A percentile compares a stretch with the other conserved stretches of the same genome.
phyloP scores from a whole-genome alignment of 2,113 vertebrate species.

The Pungitius pungitius region DNA sequence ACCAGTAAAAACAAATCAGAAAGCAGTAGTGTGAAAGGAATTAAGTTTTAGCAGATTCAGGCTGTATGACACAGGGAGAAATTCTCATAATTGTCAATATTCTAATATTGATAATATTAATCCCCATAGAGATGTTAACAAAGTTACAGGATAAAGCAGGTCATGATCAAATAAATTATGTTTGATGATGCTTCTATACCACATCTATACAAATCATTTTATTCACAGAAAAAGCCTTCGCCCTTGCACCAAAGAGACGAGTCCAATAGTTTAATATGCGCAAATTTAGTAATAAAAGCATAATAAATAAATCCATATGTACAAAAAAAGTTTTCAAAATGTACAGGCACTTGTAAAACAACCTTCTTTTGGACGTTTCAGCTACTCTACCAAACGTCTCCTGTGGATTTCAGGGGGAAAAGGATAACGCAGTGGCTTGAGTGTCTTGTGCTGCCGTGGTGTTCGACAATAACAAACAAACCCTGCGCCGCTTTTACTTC shows the following conservation, averaged over 20 bases:
- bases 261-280: constrained; percentile 51
- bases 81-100: not conserved
- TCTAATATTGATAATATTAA: constrained; percentile 9
- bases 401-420: constrained; percentile 6
- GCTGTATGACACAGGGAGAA: constrained; percentile 3
- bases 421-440: not conserved
- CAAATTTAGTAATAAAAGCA: constrained; percentile 51
- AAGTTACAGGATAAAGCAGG: constrained; percentile 29
- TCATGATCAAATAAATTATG: constrained; percentile 73
- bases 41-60: not conserved
- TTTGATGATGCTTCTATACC: constrained; percentile 51
- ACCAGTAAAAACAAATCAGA: not conserved
- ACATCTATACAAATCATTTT: constrained; percentile 75
- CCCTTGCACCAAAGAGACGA: constrained; percentile 57
- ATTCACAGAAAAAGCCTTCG: constrained; percentile 72
- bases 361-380: constrained; percentile 23
- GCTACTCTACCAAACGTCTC: constrained; percentile 8
- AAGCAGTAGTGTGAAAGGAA: constrained; percentile 17
- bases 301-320: constrained; percentile 78
- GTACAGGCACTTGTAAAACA: constrained; percentile 73
- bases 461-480: constrained; percentile 36
- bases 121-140: constrained; percentile 7
- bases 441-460: constrained; percentile 8
- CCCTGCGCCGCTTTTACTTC: constrained; percentile 10
- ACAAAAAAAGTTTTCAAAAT: constrained; percentile 60